Conservation (phyloP, 2,888 invertebrate species). For the Icerya purchasi region DNA sequence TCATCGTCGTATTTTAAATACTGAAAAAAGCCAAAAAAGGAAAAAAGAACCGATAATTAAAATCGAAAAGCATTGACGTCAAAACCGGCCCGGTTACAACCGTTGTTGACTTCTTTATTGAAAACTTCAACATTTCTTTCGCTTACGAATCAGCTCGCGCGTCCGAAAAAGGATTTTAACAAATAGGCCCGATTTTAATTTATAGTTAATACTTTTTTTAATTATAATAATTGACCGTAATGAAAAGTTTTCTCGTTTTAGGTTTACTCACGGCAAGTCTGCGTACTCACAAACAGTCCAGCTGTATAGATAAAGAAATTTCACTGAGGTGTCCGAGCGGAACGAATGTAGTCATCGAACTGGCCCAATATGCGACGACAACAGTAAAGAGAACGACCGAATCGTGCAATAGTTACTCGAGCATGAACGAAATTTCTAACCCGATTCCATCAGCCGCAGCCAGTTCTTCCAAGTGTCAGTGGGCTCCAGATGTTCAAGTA, state of each 20-base stretch:
- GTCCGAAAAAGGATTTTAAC: no score
- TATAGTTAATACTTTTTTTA: no score
- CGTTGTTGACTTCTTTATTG: no score
- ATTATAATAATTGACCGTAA: no score
- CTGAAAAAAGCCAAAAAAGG: no score
- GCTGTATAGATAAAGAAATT: slow-evolving; percentile 77
- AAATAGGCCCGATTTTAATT: no score
- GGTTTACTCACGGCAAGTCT: slow-evolving; percentile 77
- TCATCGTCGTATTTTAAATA: no score
- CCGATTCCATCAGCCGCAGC: slow-evolving; percentile 3
- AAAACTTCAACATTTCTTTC: no score
- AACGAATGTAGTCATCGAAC: slow-evolving; percentile 73
- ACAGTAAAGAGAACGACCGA: background rate
- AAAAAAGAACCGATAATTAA: no score
- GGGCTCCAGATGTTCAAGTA: slow-evolving; percentile 14
- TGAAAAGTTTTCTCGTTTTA: slow-evolving; percentile 29
- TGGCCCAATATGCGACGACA: slow-evolving; percentile 53
- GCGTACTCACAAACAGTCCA: slow-evolving; percentile 71
- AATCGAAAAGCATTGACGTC: no score
- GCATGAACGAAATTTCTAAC: slow-evolving; percentile 3
- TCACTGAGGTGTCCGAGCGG: slow-evolving; percentile 72
- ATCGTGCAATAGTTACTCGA: background rate
- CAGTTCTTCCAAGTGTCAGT: slow-evolving; percentile 6
- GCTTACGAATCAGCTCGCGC: no score
- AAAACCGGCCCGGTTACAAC: no score